A percentile compares a stretch with the other conserved stretches of the same genome.
phyloP scores from a whole-genome alignment of 2,888 invertebrate species.

The Heterodera filipjevi region DNA sequence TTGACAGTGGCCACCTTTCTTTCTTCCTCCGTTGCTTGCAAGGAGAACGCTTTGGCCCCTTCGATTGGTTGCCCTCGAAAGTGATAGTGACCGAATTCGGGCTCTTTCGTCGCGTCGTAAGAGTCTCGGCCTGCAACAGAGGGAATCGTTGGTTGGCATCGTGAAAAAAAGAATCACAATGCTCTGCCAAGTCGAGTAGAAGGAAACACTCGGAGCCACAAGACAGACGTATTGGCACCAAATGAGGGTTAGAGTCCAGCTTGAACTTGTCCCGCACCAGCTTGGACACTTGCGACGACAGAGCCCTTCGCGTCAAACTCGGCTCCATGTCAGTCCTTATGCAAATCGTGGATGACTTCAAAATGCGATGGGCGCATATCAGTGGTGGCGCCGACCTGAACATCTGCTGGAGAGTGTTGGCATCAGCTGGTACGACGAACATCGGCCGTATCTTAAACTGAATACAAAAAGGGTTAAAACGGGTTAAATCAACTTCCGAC shows the following conservation, averaged over 20 bases:
- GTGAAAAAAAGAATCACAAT: background rate
- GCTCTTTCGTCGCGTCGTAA: background rate
- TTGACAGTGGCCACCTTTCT: background rate
- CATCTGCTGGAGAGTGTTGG: background rate
- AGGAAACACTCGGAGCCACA: conserved; percentile 8
- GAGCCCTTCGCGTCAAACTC: conserved; percentile 4
- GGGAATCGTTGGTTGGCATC: background rate
- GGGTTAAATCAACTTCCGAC: no score
- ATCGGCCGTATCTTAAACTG: conserved; percentile 5
- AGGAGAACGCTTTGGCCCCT: background rate
- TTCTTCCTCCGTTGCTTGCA: background rate
- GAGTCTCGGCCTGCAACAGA: background rate
- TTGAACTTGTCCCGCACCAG: background rate
- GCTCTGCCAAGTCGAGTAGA: conserved; percentile 9
- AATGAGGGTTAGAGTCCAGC: conserved; percentile 8
- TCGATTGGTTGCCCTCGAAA: conserved; percentile 2
- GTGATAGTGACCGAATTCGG: conserved; percentile 15
- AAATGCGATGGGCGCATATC: background rate
- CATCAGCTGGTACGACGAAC: conserved; percentile 1
- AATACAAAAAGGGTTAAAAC: background rate
- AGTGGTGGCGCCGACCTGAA: background rate
- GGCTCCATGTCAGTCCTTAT: background rate
- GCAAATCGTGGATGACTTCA: conserved; percentile 5
- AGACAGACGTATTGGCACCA: conserved; percentile 13
- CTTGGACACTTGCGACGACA: background rate